Conservation (phyloP, 2,113 vertebrate genomes). For the Clarias magur region DNA sequence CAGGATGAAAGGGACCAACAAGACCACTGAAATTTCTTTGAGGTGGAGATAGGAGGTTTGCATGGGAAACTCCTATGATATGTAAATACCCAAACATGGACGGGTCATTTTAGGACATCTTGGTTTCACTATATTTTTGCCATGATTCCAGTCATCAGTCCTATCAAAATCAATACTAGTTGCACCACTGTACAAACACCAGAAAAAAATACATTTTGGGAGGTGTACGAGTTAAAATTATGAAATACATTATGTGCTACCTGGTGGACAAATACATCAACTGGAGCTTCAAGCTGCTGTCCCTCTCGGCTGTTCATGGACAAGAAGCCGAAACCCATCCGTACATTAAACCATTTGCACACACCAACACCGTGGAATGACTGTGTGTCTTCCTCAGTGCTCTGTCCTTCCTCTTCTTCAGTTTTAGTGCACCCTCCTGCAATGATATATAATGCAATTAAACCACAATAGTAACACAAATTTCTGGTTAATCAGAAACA, state of each 20-base stretch:
- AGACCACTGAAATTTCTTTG: constrained; percentile 67
- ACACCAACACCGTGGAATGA: constrained; percentile 82
- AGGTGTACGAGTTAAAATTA: not conserved
- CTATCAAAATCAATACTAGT: not conserved
- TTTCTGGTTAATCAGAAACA: not conserved
- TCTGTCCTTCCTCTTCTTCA: constrained; percentile 80
- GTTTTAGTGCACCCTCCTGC: constrained; percentile 83
- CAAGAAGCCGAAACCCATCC: constrained; percentile 98
- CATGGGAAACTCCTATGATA: constrained; percentile 41
- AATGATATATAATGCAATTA: not conserved
- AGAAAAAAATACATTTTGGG: not conserved
- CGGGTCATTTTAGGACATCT: constrained; percentile 22
- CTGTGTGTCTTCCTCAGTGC: constrained; percentile 71
- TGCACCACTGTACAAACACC: not conserved
- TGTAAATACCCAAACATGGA: constrained; percentile 23
- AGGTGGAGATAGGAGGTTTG: constrained; percentile 47
- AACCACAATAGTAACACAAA: not conserved
- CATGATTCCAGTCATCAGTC: not conserved
- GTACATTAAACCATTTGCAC: constrained; percentile 98
- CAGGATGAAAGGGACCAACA: constrained; percentile 59
- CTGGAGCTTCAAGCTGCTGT: constrained; percentile 83
- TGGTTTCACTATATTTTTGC: not conserved
- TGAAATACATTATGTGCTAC: constrained; percentile 61
- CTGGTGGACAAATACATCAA: constrained; percentile 99
- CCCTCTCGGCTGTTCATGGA: constrained; percentile 93